Conservation (phyloP, 2,113 vertebrate genomes). For the Etheostoma cragini region DNA sequence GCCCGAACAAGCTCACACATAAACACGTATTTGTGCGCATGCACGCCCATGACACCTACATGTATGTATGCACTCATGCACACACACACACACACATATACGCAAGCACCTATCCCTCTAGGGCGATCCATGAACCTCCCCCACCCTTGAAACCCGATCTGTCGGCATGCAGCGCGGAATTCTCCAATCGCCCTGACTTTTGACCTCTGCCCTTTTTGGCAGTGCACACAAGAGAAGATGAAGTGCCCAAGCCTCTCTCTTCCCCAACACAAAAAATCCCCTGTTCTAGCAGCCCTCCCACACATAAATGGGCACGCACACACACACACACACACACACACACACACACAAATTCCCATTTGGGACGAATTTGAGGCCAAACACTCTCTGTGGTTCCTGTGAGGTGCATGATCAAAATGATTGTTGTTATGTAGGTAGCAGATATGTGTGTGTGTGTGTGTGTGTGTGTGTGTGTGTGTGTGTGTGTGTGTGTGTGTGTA, state of each 20-base stretch:
- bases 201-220: conserved; percentile 89
- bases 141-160: conserved; percentile 85
- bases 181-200: conserved; percentile 89
- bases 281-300: conserved; percentile 84
- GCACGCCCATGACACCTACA: conserved; percentile 7
- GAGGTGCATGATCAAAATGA: conserved; percentile 74
- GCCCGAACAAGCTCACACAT: conserved; percentile 69
- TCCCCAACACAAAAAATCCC: conserved; percentile 86
- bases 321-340: conserved; percentile 52
- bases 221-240: conserved; percentile 88
- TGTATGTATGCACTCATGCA: conserved; percentile 3
- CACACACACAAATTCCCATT: conserved; percentile 64
- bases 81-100: conserved; percentile 47
- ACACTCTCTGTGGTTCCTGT: conserved; percentile 69
- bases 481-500: conserved; percentile 13
- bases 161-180: conserved; percentile 88
- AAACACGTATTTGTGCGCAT: conserved; percentile 56
- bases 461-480: conserved; percentile 25
- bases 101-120: conserved; percentile 81
- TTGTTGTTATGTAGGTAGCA: conserved; percentile 74
- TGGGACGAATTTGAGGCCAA: conserved; percentile 70
- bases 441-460: conserved; percentile 36
- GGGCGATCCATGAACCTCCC: conserved; percentile 78
- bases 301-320: conserved; percentile 62
- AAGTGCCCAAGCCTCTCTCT: conserved; percentile 87